Percentiles rank a stretch among this genome's conserved stretches.
Conservation (phyloP, 2,797 vertebrate genomes). For the Eupleurogrammus muticus region DNA sequence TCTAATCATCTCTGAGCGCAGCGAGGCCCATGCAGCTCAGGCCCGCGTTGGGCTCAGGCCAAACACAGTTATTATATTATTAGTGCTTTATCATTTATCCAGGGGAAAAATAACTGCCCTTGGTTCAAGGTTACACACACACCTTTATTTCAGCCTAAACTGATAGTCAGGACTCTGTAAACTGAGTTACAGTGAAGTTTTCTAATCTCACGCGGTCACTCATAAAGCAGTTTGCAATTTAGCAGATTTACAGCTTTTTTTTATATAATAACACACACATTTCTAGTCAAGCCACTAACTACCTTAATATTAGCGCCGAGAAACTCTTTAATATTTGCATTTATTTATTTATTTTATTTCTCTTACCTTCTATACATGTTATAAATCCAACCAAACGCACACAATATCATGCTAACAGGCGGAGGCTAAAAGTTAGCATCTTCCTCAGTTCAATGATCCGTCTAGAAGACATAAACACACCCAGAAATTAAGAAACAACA, state of each 20-base stretch:
- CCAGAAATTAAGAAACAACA: neutral
- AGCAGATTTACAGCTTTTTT: neutral
- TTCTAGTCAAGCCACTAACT: too few relatives aligned
- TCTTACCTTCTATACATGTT: too few relatives aligned
- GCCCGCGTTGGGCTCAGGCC: constrained; percentile 31
- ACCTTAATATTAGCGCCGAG: too few relatives aligned
- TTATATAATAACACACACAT: too few relatives aligned
- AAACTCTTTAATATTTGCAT: too few relatives aligned
- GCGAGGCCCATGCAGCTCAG: constrained; percentile 11
- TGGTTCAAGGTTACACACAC: constrained; percentile 42
- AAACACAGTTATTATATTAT: constrained; percentile 49
- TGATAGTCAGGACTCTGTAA: neutral
- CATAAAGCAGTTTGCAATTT: neutral
- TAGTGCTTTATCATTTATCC: constrained; percentile 39
- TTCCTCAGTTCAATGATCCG: neutral
- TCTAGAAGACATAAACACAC: too few relatives aligned
- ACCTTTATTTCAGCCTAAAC: constrained; percentile 22
- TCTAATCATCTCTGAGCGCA: constrained; percentile 51
- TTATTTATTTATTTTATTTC: too few relatives aligned
- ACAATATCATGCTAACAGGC: too few relatives aligned
- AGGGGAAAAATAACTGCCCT: constrained; percentile 24
- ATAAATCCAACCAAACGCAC: too few relatives aligned
- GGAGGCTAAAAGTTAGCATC: too few relatives aligned
- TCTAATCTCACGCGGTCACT: neutral
- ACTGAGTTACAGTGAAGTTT: neutral